Evolutionary conservation across 2,888 invertebrate species (phyloP).

Genomic region (Meiosimyza decipiens): DNA sequence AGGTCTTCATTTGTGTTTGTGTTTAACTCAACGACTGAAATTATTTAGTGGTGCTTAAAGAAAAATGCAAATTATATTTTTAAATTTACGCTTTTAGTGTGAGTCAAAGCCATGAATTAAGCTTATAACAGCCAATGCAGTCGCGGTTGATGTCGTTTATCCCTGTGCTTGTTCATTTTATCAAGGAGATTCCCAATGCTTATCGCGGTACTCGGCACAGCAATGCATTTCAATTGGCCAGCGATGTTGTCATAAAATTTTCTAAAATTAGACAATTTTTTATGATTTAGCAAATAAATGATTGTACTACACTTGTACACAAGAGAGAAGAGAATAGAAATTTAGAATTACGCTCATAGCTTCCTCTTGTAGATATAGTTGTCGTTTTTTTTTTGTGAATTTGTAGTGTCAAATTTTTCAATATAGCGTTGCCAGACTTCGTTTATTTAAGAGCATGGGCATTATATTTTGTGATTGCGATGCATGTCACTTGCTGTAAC

Average conservation of each 20-base stretch:
- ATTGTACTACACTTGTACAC: not conserved
- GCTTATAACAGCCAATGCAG: too few species aligned
- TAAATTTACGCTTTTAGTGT: too few species aligned
- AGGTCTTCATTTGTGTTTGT: too few species aligned
- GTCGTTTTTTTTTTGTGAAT: not conserved
- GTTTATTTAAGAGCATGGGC: too few species aligned
- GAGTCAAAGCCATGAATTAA: too few species aligned
- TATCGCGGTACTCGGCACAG: slow-evolving; percentile 15
- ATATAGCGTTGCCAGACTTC: not conserved
- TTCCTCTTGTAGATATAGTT: not conserved
- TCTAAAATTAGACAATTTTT: slow-evolving; percentile 48
- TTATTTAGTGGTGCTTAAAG: too few species aligned
- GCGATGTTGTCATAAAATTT: slow-evolving; percentile 54
- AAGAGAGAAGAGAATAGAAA: slow-evolving; percentile 3
- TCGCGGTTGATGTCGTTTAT: not conserved
- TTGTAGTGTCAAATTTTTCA: not conserved
- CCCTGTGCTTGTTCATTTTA: not conserved
- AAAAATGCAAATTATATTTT: too few species aligned
- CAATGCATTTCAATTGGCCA: slow-evolving; percentile 48
- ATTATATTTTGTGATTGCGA: too few species aligned
- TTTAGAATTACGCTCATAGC: not conserved
- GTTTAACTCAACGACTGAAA: too few species aligned
- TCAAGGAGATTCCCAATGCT: slow-evolving; percentile 17
- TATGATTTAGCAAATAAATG: slow-evolving; percentile 27
- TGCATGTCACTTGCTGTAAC: too few species aligned